Conservation (phyloP, 2,888 invertebrate genomes). For the Melitaea athalia region DNA sequence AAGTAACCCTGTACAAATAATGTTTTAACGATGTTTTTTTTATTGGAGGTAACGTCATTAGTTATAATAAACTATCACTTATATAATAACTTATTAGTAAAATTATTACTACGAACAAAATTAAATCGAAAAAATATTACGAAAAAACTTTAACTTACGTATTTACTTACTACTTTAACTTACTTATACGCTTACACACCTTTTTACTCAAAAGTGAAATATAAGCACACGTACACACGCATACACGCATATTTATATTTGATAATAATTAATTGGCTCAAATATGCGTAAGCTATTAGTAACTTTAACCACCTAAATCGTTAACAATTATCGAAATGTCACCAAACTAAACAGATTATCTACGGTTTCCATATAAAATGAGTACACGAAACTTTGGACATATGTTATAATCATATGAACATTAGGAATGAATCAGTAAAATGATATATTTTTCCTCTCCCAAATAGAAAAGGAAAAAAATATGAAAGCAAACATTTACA, state of each 20-base stretch:
- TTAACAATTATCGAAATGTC: background rate
- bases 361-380: constrained; percentile 3
- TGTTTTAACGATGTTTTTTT: too few relatives aligned
- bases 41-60: too few relatives aligned
- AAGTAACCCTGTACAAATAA: too few relatives aligned
- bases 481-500: constrained; percentile 18
- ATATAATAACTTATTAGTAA: too few relatives aligned
- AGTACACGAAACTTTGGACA: constrained; percentile 21
- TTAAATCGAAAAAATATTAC: too few relatives aligned
- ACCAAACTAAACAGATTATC: background rate
- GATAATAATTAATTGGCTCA: background rate
- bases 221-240: too few relatives aligned
- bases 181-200: too few relatives aligned
- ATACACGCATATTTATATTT: background rate
- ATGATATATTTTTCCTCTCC: constrained; percentile 14
- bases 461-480: constrained; percentile 5
- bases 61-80: too few relatives aligned
- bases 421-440: constrained; percentile 23
- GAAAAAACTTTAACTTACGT: too few relatives aligned
- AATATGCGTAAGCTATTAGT: background rate
- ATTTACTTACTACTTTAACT: too few relatives aligned
- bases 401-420: constrained; percentile 25
- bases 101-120: too few relatives aligned
- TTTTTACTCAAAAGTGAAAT: background rate
- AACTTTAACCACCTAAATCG: background rate